Percentiles rank a stretch among this genome's conserved stretches.
Evolutionary conservation across 2,113 vertebrate species (phyloP).

Genomic region (Pithys albifrons): DNA sequence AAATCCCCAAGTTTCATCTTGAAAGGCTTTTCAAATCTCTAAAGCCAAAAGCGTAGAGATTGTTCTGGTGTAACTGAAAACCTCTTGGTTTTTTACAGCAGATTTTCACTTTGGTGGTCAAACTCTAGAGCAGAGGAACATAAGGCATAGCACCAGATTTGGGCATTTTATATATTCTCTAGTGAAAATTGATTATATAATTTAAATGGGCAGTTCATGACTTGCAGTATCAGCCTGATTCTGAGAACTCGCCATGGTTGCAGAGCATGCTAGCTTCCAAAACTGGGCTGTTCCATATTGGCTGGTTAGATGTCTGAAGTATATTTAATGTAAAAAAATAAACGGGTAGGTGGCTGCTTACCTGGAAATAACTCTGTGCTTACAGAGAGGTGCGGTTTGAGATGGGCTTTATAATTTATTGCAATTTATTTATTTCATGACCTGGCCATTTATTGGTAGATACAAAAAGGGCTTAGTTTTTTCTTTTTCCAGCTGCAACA

Average conservation of each 20-base stretch:
- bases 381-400: not conserved
- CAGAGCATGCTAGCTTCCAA: not conserved
- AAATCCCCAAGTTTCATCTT: not conserved
- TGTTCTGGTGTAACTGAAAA: not conserved
- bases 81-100: not conserved
- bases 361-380: not conserved
- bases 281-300: not conserved
- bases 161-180: not conserved
- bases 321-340: not conserved
- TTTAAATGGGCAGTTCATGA: not conserved
- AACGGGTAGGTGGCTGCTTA: not conserved
- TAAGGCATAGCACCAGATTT: not conserved
- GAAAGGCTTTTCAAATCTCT: not conserved
- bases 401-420: not conserved
- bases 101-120: not conserved
- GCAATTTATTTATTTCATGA: not conserved
- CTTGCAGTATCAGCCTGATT: not conserved
- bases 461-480: not conserved
- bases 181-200: not conserved
- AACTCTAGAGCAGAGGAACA: not conserved
- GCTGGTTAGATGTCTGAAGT: not conserved
- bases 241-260: rapidly evolving
- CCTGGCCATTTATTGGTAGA: not conserved
- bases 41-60: not conserved
- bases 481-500: not conserved